Percentiles rank a stretch among this genome's conserved stretches.
Conservation (phyloP, 2,797 vertebrate species). For the Tinamus major region DNA sequence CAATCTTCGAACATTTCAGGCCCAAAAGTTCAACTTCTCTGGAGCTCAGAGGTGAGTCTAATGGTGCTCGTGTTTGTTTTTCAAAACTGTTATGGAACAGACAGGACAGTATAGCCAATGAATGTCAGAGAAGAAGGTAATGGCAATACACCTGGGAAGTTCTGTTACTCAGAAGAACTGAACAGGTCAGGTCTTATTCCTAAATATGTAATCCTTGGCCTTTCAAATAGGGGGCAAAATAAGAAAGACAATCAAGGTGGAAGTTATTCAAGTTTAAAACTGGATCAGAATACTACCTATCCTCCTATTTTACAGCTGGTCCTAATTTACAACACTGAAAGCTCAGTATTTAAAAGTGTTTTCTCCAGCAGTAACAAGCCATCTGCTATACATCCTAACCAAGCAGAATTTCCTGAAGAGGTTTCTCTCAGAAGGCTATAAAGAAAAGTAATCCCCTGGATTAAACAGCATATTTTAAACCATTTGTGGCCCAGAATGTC, state of each 20-base stretch:
- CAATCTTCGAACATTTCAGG: background rate
- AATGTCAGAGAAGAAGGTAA: background rate
- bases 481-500: background rate
- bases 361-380: conserved; percentile 23
- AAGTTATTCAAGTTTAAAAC: background rate
- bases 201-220: background rate
- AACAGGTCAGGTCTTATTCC: background rate
- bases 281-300: background rate
- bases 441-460: conserved; percentile 72
- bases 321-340: background rate
- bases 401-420: conserved; percentile 59
- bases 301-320: background rate
- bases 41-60: background rate
- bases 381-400: conserved; percentile 34
- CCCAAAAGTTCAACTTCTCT: background rate
- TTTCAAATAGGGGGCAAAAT: background rate
- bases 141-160: background rate
- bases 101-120: background rate
- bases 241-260: background rate
- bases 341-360: background rate
- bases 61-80: background rate
- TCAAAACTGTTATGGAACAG: background rate
- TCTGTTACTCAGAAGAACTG: background rate
- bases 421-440: conserved; percentile 44
- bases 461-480: conserved; percentile 65